Conservation (phyloP, 2,888 invertebrate species). For the Neria commutata region DNA sequence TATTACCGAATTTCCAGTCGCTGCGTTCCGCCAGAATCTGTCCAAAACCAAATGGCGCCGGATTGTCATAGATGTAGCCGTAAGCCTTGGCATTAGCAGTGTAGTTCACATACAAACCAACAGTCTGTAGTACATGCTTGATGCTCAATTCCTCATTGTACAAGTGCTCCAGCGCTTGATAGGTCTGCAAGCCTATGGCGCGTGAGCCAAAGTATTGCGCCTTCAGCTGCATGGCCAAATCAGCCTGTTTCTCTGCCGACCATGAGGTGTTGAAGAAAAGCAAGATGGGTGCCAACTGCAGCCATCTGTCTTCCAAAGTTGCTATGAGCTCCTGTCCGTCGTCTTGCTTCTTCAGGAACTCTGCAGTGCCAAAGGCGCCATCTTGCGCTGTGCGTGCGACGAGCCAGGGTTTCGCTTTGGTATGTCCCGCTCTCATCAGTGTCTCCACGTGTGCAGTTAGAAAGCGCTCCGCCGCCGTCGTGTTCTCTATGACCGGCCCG, state of each 20-base stretch:
- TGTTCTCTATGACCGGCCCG: conserved; percentile 70
- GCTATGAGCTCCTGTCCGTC: conserved; percentile 56
- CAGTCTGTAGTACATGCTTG: conserved; percentile 66
- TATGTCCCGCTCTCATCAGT: conserved; percentile 63
- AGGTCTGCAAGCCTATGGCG: conserved; percentile 64
- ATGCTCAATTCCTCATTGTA: conserved; percentile 70
- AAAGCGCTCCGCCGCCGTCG: conserved; percentile 65
- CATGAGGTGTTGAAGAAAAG: conserved; percentile 28
- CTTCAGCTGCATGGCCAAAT: conserved; percentile 21
- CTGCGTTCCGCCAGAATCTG: conserved; percentile 63
- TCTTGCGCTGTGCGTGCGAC: conserved; percentile 72
- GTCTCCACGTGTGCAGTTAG: conserved; percentile 70
- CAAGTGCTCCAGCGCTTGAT: conserved; percentile 60
- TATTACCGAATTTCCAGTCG: conserved; percentile 64
- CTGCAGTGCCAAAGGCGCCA: conserved; percentile 71
- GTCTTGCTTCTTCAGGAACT: conserved; percentile 54
- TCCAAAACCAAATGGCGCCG: conserved; percentile 66
- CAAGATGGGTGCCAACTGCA: conserved; percentile 44
- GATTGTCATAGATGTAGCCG: conserved; percentile 69
- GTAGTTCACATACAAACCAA: conserved; percentile 65
- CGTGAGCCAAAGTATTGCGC: conserved; percentile 60
- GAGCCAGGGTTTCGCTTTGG: conserved; percentile 70
- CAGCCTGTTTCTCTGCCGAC: conserved; percentile 1
- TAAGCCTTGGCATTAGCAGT: conserved; percentile 67
- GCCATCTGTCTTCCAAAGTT: conserved; percentile 64